Evolutionary conservation across 1,140 invertebrate species (phyloP), one percentile per base, ranked within the genome.

Genomic region (Sycophaga agraensis): DNA sequence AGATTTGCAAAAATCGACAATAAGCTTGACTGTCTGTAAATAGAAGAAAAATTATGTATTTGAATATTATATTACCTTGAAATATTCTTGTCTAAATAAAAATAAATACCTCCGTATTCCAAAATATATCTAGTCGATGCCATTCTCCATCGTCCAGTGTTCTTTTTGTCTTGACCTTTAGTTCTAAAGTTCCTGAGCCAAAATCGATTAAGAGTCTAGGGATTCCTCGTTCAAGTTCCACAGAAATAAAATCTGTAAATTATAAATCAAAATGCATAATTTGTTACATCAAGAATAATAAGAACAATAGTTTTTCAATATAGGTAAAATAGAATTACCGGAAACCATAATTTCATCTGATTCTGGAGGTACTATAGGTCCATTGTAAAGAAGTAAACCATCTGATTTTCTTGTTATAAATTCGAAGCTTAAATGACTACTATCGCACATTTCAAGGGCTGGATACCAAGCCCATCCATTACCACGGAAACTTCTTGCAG

Each of bases 391-490:
- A 40, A 99, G 82, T n/a, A 97, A 82, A 2, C 96, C 96, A 73
- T 97, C 93, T 0, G 88, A 86, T 75, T 93, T 91, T 67, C 88
- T 85, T 0, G 96, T 98, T 56, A 96, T 91, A 73, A 99, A 97
- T 79, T 98, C 95, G 56, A 98, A 87, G 70, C 93, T 96, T 40
- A 98, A 84, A 81, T 96, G 93, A 21, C 95, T 96, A 55, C 89
- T 90, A 68, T 97, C 93, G 77, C 96, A 98, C 90, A 98, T 96
- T 73, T 96, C 92, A 7, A 99, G 81, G 0, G 96, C 88, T 0
- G 94, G 91, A 82, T 96, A 98, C 93, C 96, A 96, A 9, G 96
- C 95, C 91, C 92, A 96, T 4, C 93, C 93, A 68, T 91, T 93
- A 0, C 92, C 93, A 66, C 88, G 85, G 81, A 98, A 99, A 72